Percentiles rank a stretch among this genome's conserved stretches.
Conservation (phyloP, 2,797 vertebrate genomes). For the Pseudochirops cupreus region DNA sequence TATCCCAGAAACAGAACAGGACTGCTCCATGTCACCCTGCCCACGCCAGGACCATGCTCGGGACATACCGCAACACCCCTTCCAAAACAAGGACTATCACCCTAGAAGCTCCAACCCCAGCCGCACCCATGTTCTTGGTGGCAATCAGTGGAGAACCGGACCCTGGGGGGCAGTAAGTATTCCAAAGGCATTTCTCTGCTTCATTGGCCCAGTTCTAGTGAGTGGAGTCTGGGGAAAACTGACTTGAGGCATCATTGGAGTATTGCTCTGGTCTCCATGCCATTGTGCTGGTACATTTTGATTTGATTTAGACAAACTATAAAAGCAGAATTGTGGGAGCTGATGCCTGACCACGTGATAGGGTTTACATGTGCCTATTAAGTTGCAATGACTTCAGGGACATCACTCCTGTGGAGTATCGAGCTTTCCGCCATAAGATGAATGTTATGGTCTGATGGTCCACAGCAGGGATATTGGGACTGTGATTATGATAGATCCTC, state of each 20-base stretch:
- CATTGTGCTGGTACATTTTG: background rate
- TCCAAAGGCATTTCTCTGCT: background rate
- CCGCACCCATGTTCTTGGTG: conserved; percentile 82
- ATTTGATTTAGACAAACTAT: background rate
- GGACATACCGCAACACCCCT: conserved; percentile 82
- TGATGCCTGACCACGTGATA: background rate
- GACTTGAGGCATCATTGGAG: background rate
- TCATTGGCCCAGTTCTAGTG: background rate
- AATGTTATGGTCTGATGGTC: conserved; percentile 9
- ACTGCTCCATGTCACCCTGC: conserved; percentile 96
- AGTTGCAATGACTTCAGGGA: background rate
- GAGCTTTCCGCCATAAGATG: background rate
- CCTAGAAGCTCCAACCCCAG: conserved; percentile 85
- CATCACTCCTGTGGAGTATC: background rate
- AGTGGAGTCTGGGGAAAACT: background rate
- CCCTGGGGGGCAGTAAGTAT: conserved; percentile 98
- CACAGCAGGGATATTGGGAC: conserved; percentile 44
- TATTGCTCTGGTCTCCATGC: background rate
- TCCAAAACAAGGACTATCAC: conserved; percentile 82
- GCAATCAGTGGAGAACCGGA: conserved; percentile 97
- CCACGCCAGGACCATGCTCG: conserved; percentile 89
- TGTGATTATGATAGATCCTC: conserved; percentile 10
- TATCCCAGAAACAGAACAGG: conserved; percentile 92
- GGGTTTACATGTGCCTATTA: background rate
- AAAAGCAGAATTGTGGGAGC: background rate